phyloP scores from a whole-genome alignment of 2,888 invertebrate genomes.

The Empis livida region DNA sequence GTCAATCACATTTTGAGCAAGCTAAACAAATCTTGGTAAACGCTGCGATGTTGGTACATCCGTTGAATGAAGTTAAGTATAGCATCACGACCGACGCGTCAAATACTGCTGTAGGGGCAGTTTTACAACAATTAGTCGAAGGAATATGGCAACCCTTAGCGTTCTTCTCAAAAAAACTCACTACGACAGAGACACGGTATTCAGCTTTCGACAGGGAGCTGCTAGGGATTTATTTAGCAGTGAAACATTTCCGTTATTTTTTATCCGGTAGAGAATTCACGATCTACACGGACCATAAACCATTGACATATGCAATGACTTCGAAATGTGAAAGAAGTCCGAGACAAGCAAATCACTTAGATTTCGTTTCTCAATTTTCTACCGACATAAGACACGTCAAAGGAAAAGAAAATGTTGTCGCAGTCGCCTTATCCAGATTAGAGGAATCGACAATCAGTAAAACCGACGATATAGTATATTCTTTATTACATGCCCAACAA shows the following conservation, averaged over 20 bases:
- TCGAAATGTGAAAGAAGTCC: not conserved
- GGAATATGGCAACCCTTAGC: slow-evolving; percentile 14
- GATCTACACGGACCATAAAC: slow-evolving; percentile 4
- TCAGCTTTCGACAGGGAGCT: slow-evolving; percentile 18
- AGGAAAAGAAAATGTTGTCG: not conserved
- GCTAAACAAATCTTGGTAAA: not conserved
- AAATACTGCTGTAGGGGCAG: slow-evolving; percentile 15
- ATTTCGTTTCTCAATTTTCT: not conserved
- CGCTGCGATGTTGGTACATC: slow-evolving; percentile 5
- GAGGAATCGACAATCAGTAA: not conserved
- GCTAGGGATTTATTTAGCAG: slow-evolving; percentile 15
- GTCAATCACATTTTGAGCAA: not conserved
- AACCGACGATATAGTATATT: not conserved
- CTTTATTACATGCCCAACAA: not conserved
- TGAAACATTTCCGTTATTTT: slow-evolving; percentile 2
- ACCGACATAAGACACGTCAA: not conserved
- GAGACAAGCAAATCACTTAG: not conserved
- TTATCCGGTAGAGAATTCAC: not conserved
- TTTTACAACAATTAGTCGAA: slow-evolving; percentile 14
- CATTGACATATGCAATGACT: not conserved
- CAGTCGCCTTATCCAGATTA: not conserved
- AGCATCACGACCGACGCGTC: slow-evolving; percentile 11
- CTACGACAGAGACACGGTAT: slow-evolving; percentile 14
- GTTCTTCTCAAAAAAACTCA: slow-evolving; percentile 19
- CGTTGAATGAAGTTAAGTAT: not conserved